Evolutionary conservation across 2,888 invertebrate genomes (phyloP), one percentile per base, ranked within the genome.

Genomic region (Eilema griseolum): DNA sequence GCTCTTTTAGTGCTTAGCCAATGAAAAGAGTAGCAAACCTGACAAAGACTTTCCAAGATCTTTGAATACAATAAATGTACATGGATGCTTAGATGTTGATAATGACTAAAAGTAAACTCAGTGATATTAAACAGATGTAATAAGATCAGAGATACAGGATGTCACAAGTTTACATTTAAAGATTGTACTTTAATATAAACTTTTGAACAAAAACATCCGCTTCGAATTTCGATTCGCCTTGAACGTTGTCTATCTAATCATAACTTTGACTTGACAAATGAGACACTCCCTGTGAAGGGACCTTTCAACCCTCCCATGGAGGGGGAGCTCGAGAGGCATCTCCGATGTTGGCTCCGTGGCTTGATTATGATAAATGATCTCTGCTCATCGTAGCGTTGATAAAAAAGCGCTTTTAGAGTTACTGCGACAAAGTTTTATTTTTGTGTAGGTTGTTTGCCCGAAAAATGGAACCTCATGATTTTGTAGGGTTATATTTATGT

Each of bases 321-420:
- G 59, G 59, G 23, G n/a, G 26, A 7, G 26, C 63, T 72, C 28
- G 66, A 73, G 63, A 71, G 67, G 73, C 75, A 70, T 74, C 80
- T 79, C 75, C 70, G 73, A 77, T 73, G 75, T 83, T 77, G 74
- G 70, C 76, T 77, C 73, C 73, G 16, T 63, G 65, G 64, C 78
- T 76, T 84, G 85, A 84, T 83, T 84, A 84, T 84, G 85, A 84
- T 82, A 83, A 83, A 84, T 79, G 85, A 80, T 77, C 70, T 69
- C 63, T 75, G 83, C 70, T 74, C 83, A 75, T 74, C 76, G 70
- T 74, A 56, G 68, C 67, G 81, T 70, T 75, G 75, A 77, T 84
- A 81, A 83, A 83, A 81, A 73, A 68, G 74, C 67, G 74, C 74
- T 74, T 79, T 79, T 24, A 26, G 24, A 33, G 20, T 20, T 56